A percentile compares a stretch with the other conserved stretches of the same genome.
Evolutionary conservation across 2,113 vertebrate genomes (phyloP).

Genomic region (Apaloderma vittatum): DNA sequence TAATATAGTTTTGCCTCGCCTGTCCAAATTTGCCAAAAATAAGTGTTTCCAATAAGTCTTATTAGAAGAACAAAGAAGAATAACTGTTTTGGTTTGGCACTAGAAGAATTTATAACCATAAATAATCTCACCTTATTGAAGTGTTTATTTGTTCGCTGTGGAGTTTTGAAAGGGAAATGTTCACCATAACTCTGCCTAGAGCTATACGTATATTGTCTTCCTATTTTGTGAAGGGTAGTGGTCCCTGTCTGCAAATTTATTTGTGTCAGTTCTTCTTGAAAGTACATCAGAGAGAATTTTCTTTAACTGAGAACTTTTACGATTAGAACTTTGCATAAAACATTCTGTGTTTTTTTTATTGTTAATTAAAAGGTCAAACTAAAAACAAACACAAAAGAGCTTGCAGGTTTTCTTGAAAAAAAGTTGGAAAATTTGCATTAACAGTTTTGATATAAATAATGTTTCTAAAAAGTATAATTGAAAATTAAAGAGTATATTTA

Average conservation of each 20-base stretch:
- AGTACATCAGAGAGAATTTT: background rate
- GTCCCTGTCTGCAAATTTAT: background rate
- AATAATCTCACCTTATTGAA: background rate
- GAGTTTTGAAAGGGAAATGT: background rate
- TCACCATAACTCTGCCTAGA: background rate
- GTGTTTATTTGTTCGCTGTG: background rate
- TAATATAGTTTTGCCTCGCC: background rate
- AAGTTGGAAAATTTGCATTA: background rate
- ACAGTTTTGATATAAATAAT: background rate
- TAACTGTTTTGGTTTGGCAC: background rate
- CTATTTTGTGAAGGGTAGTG: background rate
- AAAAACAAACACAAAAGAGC: background rate
- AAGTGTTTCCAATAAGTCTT: background rate
- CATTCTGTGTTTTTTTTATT: background rate
- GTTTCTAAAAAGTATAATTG: background rate
- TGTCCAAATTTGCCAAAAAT: background rate
- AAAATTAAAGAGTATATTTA: background rate
- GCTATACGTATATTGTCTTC: background rate
- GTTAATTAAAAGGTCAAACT: background rate
- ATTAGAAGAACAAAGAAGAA: background rate
- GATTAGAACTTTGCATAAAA: background rate
- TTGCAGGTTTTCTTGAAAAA: background rate
- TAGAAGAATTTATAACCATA: background rate
- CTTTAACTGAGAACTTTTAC: background rate
- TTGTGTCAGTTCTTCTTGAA: background rate